phyloP scores from a whole-genome alignment of 2,797 vertebrate genomes.

The Chromobotia macracanthus region DNA sequence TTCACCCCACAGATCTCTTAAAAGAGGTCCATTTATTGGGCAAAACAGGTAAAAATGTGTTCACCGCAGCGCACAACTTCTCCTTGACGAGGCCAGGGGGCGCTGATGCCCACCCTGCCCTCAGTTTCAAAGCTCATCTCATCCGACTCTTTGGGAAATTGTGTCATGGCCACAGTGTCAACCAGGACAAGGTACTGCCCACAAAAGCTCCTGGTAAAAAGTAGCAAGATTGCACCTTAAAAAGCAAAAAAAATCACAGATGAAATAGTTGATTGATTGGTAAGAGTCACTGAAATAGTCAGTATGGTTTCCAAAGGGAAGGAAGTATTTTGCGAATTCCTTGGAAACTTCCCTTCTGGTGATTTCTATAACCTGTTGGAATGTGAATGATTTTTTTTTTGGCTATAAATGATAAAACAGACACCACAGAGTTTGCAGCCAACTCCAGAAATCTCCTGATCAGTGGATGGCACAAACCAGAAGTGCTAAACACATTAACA shows the following conservation, averaged over 20 bases:
- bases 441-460: conserved; percentile 15
- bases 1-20: conserved; percentile 81
- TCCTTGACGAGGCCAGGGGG: conserved; percentile 68
- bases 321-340: conserved; percentile 33
- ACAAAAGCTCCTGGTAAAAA: neutral
- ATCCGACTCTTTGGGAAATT: conserved; percentile 94
- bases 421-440: conserved; percentile 35
- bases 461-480: conserved; percentile 7
- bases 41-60: conserved; percentile 83
- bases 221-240: neutral
- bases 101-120: conserved; percentile 70
- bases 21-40: conserved; percentile 84
- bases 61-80: conserved; percentile 80
- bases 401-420: conserved; percentile 18
- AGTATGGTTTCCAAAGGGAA: conserved; percentile 16
- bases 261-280: conserved; percentile 6
- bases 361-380: conserved; percentile 35
- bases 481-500: conserved; percentile 41
- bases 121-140: conserved; percentile 94
- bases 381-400: conserved; percentile 34
- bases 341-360: conserved; percentile 21
- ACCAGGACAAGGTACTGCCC: conserved; percentile 88
- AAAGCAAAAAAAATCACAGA: neutral
- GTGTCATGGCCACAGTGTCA: conserved; percentile 83
- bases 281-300: conserved; percentile 18